Evolutionary conservation across 2,888 invertebrate species (phyloP).

Genomic region (Orthonychiurus folsomi): DNA sequence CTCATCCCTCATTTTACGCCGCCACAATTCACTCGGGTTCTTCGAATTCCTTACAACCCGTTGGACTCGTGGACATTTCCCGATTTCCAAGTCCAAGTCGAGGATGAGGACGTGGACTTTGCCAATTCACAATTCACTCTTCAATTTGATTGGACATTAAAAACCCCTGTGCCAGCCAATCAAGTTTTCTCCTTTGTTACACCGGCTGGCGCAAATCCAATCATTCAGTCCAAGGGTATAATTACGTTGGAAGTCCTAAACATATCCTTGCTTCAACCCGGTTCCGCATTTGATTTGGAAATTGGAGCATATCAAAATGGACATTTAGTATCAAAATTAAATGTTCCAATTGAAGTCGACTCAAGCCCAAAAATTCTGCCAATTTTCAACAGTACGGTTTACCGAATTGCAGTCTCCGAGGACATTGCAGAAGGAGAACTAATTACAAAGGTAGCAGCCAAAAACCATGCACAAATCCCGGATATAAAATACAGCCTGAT

Average conservation of each 20-base stretch:
- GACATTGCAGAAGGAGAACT: conserved; percentile 49
- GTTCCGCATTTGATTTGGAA: conserved; percentile 35
- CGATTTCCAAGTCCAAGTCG: conserved; percentile 34
- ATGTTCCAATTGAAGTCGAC: conserved; percentile 37
- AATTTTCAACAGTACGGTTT: conserved; percentile 57
- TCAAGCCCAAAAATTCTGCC: conserved; percentile 32
- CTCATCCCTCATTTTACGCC: conserved; percentile 51
- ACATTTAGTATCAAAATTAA: conserved; percentile 32
- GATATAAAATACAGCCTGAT: conserved; percentile 60
- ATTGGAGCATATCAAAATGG: conserved; percentile 38
- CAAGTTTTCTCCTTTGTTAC: conserved; percentile 37
- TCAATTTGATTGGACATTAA: conserved; percentile 30
- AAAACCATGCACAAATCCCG: conserved; percentile 34
- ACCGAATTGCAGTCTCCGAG: conserved; percentile 64
- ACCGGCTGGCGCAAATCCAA: conserved; percentile 30
- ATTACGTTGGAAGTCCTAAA: conserved; percentile 37
- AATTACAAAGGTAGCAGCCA: conserved; percentile 30
- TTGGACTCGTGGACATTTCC: conserved; percentile 35
- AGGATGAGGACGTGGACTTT: conserved; percentile 33
- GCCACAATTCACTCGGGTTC: conserved; percentile 23
- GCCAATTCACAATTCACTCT: conserved; percentile 29
- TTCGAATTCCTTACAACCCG: conserved; percentile 34
- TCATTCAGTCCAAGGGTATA: conserved; percentile 35
- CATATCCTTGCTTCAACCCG: conserved; percentile 34
- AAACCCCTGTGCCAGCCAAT: not conserved